These are phyloP conservation scores for Sebastiscus albofasciatus DNA, from an alignment of 2,797 vertebrate species.

Conservation along the genomic window DNA sequence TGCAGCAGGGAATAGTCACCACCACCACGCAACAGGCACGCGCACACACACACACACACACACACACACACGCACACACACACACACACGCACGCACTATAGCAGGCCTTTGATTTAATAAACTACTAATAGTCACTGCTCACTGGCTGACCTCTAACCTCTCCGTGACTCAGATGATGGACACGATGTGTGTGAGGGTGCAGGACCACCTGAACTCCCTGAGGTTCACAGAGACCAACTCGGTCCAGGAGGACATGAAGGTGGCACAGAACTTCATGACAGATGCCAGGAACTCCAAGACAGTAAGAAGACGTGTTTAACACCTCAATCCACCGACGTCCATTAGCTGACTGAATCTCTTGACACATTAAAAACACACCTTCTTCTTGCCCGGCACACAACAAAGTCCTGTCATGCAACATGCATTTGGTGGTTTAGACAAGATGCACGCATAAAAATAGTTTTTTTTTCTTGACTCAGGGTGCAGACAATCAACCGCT, in stretches of 20 bases:
- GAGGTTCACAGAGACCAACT: conserved; percentile 82
- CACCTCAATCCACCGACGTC: background rate
- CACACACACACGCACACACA: background rate
- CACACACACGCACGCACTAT: background rate
- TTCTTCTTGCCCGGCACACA: background rate
- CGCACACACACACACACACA: background rate
- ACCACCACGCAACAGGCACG: conserved; percentile 95
- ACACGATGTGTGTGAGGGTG: conserved; percentile 96
- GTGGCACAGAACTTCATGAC: conserved; percentile 89
- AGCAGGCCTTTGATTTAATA: background rate
- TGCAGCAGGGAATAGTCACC: conserved; percentile 96
- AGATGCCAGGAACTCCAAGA: conserved; percentile 95
- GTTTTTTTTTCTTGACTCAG: background rate
- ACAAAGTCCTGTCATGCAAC: no score
- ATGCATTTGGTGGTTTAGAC: background rate
- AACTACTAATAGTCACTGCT: background rate
- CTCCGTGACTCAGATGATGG: conserved; percentile 88
- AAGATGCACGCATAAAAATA: no score
- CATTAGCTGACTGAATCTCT: background rate
- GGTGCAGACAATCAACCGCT: background rate
- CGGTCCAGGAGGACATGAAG: conserved; percentile 90
- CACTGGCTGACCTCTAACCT: background rate
- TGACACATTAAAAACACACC: background rate
- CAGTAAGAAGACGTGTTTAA: conserved; percentile 70
- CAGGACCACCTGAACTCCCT: conserved; percentile 98